Percentiles rank a stretch among this genome's conserved stretches.
Evolutionary conservation across 2,113 vertebrate genomes (phyloP).

Genomic region (Nothoprocta pentlandii): DNA sequence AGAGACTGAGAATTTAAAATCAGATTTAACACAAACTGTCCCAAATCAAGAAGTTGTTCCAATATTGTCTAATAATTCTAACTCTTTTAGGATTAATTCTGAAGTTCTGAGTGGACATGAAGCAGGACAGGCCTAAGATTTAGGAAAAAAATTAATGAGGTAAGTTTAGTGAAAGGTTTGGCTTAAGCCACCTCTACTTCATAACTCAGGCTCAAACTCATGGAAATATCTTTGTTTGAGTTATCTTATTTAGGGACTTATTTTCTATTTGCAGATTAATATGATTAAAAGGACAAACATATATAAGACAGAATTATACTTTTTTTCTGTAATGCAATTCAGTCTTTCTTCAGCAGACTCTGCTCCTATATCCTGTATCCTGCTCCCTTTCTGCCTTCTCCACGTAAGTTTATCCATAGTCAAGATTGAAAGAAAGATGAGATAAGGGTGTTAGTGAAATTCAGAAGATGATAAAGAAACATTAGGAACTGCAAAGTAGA

Average conservation of each 20-base stretch:
- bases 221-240: background rate
- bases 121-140: background rate
- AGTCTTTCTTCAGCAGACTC: background rate
- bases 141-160: background rate
- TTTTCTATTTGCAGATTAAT: background rate
- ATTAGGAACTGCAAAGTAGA: background rate
- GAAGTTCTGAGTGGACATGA: background rate
- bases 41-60: background rate
- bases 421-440: background rate
- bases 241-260: background rate
- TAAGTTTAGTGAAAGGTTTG: background rate
- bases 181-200: background rate
- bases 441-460: background rate
- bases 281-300: background rate
- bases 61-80: background rate
- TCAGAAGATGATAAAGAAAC: background rate
- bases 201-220: background rate
- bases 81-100: background rate
- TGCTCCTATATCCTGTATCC: background rate
- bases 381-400: background rate
- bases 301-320: background rate
- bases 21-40: background rate
- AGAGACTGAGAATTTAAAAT: background rate
- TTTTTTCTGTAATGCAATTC: background rate
- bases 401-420: background rate